Evolutionary conservation across 2,113 vertebrate species (phyloP).

Genomic region (Chloropsis cyanopogon): DNA sequence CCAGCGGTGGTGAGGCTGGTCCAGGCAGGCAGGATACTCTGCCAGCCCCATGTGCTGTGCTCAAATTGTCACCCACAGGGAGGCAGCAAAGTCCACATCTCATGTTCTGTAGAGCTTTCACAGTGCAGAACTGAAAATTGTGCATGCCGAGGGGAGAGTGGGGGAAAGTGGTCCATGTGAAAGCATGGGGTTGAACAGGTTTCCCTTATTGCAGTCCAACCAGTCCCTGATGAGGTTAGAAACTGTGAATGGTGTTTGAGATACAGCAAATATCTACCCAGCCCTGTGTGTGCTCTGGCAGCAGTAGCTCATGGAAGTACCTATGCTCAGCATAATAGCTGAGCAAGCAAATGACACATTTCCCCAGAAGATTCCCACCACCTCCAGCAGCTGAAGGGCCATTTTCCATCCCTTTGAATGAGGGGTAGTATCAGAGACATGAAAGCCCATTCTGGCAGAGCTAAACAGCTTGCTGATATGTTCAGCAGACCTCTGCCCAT

Average conservation of each 20-base stretch:
- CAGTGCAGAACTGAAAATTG: not conserved
- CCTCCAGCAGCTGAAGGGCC: not conserved
- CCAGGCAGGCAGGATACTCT: not conserved
- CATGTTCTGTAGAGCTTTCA: not conserved
- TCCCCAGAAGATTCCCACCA: not conserved
- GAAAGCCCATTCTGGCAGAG: not conserved
- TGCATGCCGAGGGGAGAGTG: accelerated
- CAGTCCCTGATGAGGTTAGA: not conserved
- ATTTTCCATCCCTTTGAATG: not conserved
- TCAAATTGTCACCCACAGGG: not conserved
- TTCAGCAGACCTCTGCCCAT: not conserved
- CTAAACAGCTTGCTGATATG: not conserved
- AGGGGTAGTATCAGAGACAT: not conserved
- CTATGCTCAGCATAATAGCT: not conserved
- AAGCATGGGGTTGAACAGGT: not conserved
- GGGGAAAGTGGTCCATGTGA: not conserved
- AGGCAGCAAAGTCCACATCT: conserved; percentile 40
- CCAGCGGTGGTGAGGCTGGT: not conserved
- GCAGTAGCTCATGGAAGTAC: not conserved
- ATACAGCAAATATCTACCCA: not conserved
- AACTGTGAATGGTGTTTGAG: not conserved
- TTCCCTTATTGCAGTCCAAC: not conserved
- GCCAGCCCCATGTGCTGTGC: not conserved
- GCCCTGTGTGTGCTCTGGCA: not conserved
- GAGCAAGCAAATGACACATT: not conserved